Evolutionary conservation across 1,140 invertebrate genomes (phyloP).

Genomic region (Holotrichia oblita): DNA sequence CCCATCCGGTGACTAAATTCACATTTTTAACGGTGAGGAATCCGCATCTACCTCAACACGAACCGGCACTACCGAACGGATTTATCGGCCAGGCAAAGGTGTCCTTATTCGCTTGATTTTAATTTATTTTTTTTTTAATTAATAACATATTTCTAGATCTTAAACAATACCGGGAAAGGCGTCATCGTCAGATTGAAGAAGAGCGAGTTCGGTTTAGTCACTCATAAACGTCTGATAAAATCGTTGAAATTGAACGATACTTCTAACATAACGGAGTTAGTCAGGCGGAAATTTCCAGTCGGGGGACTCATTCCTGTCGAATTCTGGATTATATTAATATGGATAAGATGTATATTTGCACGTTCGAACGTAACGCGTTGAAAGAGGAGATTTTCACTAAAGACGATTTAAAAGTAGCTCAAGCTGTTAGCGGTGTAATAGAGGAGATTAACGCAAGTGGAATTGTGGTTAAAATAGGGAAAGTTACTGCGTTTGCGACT

Average conservation of each 20-base stretch:
- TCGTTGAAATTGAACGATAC: constrained; percentile 44
- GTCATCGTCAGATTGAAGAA: constrained; percentile 51
- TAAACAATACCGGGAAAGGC: background rate
- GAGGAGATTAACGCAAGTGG: constrained; percentile 57
- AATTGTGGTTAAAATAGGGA: constrained; percentile 59
- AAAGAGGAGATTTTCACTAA: constrained; percentile 63
- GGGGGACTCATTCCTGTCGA: constrained; percentile 67
- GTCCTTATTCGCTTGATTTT: background rate
- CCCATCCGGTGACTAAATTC: constrained; percentile 74
- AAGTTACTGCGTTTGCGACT: constrained; percentile 59
- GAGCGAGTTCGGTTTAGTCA: constrained; percentile 65
- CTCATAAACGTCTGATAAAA: constrained; percentile 58
- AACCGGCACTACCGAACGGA: constrained; percentile 57
- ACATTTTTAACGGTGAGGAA: constrained; percentile 66
- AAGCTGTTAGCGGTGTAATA: constrained; percentile 64
- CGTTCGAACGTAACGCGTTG: constrained; percentile 66
- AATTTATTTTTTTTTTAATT: background rate
- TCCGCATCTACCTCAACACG: constrained; percentile 52
- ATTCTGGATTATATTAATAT: constrained; percentile 67
- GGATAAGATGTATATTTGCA: constrained; percentile 68
- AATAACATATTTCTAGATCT: too few relatives aligned
- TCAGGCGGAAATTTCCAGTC: constrained; percentile 61
- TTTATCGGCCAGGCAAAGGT: constrained; percentile 64
- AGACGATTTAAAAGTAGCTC: constrained; percentile 64
- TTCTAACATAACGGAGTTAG: constrained; percentile 57